phyloP scores from a whole-genome alignment of 2,113 vertebrate genomes.

The Daphoenositta chrysoptera region DNA sequence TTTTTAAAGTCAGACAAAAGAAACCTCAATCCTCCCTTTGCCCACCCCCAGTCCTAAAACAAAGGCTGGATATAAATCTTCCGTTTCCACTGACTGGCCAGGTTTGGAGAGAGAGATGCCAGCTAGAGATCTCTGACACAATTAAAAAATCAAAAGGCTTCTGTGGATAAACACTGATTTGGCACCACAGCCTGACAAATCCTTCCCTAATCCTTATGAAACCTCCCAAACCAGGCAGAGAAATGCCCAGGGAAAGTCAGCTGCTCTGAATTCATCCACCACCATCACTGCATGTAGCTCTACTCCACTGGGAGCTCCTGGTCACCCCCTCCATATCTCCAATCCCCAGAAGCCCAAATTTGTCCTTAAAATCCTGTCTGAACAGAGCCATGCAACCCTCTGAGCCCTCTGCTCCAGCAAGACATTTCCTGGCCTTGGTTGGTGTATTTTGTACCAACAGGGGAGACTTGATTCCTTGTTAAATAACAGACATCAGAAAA shows the following conservation, averaged over 20 bases:
- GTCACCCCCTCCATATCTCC: neutral
- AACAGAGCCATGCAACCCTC: neutral
- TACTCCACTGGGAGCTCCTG: rapidly evolving
- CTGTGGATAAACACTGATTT: conserved; percentile 23
- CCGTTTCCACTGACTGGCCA: neutral
- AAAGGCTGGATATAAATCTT: conserved; percentile 17
- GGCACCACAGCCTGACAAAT: neutral
- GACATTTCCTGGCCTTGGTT: neutral
- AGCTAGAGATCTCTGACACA: neutral
- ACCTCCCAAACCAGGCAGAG: neutral
- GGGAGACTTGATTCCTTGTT: neutral
- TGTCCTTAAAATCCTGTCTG: neutral
- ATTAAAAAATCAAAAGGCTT: conserved; percentile 11
- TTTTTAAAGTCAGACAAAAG: conserved; percentile 22
- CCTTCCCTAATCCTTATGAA: neutral
- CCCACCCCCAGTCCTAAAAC: neutral
- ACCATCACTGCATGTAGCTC: neutral
- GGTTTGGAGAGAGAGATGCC: neutral
- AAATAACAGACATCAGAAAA: conserved; percentile 4
- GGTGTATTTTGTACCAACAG: neutral
- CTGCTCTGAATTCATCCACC: neutral
- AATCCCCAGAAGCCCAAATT: neutral
- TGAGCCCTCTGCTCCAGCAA: neutral
- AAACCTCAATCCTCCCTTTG: neutral
- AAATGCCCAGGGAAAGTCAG: neutral